Percentiles rank a stretch among this genome's conserved stretches.
Evolutionary conservation across 2,888 invertebrate genomes (phyloP).

Genomic region (Rhyacophila evoluta): DNA sequence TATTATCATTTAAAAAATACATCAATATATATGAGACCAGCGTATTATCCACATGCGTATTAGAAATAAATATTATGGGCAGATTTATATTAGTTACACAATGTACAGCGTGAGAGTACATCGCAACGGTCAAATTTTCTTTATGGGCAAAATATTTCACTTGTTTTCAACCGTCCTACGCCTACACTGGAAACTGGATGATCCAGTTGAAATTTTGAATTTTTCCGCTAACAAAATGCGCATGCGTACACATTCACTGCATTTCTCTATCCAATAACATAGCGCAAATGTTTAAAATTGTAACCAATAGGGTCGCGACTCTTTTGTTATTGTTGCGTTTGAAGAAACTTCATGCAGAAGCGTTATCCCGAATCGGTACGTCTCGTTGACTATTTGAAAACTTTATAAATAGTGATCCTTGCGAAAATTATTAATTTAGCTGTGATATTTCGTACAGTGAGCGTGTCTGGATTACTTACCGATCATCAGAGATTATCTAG

Average conservation of each 20-base stretch:
- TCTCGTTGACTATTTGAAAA: conserved; percentile 34
- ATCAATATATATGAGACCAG: too few relatives aligned
- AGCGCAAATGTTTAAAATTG: neutral
- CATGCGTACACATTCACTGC: conserved; percentile 31
- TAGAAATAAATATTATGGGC: too few relatives aligned
- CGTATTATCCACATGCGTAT: too few relatives aligned
- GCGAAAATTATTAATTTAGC: neutral
- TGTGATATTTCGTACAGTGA: neutral
- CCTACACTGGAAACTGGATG: neutral
- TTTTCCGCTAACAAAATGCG: conserved; percentile 21
- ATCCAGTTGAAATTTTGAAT: conserved; percentile 21
- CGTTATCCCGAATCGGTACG: conserved; percentile 31
- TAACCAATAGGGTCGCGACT: conserved; percentile 29
- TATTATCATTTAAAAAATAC: too few relatives aligned
- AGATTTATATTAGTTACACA: too few relatives aligned
- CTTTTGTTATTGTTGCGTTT: conserved; percentile 46
- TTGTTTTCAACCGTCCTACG: neutral
- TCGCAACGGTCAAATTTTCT: conserved; percentile 1
- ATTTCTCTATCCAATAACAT: conserved; percentile 16
- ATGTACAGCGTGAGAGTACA: too few relatives aligned
- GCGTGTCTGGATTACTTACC: neutral
- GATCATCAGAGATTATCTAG: neutral
- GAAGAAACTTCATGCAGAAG: conserved; percentile 49
- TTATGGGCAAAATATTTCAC: conserved; percentile 13
- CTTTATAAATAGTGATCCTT: conserved; percentile 37